Conservation (phyloP, 2,797 vertebrate species). For the Pangasius sanitwongsei region DNA sequence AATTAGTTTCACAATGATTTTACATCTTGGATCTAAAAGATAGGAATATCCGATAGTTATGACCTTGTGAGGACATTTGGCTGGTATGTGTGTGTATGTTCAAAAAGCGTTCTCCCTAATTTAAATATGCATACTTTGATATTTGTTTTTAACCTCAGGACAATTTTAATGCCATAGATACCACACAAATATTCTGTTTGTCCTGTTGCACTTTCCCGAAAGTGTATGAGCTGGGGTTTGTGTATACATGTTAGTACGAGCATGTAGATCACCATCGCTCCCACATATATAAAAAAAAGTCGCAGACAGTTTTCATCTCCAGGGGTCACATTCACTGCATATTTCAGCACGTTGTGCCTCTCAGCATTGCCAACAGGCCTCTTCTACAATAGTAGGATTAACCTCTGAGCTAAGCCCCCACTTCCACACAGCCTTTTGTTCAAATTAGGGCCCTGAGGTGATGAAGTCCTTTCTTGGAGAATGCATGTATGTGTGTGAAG, state of each 20-base stretch:
- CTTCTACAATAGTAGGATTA: conserved; percentile 57
- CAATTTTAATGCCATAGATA: not conserved
- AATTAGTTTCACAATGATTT: not conserved
- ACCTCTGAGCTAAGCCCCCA: conserved; percentile 51
- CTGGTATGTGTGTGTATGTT: not conserved
- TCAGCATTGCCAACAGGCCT: conserved; percentile 36
- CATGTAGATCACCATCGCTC: not conserved
- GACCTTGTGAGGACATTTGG: not conserved
- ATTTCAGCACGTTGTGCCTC: conserved; percentile 40
- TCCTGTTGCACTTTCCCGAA: not conserved
- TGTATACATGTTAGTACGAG: not conserved
- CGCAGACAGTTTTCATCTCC: conserved; percentile 4
- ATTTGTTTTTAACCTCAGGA: not conserved
- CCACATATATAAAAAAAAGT: not conserved
- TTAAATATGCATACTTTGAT: not conserved
- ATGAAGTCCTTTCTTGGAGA: conserved; percentile 42
- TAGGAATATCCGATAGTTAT: too few relatives aligned
- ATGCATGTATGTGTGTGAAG: conserved; percentile 35
- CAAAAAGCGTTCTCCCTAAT: not conserved
- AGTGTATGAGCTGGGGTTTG: not conserved
- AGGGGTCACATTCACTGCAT: conserved; percentile 54
- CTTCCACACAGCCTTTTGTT: conserved; percentile 49
- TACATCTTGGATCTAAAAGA: not conserved
- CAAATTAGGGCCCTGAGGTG: conserved; percentile 51
- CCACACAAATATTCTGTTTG: not conserved